Evolutionary conservation across 1,140 invertebrate species (phyloP), one percentile per base, ranked within the genome.

Genomic region (Philaenus spumarius): DNA sequence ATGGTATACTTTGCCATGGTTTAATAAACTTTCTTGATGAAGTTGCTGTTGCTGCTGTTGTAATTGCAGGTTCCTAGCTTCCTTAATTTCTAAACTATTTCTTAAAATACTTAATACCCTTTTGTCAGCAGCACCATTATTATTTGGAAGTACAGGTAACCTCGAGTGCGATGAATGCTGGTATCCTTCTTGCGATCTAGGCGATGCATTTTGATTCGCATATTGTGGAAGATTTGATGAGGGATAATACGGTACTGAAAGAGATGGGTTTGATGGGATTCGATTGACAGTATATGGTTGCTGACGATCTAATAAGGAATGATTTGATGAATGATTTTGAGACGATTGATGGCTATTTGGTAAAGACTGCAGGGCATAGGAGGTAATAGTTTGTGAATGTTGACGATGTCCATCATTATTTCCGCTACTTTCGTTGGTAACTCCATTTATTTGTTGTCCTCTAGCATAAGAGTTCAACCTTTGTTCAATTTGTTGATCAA

Each of bases 31-130:
- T 17, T 57, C 22, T 24, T 61, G 61, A 55, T 65, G 61, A 23
- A 53, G 56, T 7, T 57, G 59, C 43, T 69, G 66, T 35, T 58
- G 52, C 48, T 71, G 71, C 59, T 74, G 64, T 57, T 71, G 68
- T 64, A 76, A 76, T 58, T 75, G 65, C 22, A 69, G 69, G 51
- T 83, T 80, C 45, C 75, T 71, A 52, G 76, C 78, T 57, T 79
- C 81, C 68, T 83, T 85, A 30, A 78, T 82, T 71, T 87, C 84
- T 59, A 86, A 71, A 67, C 80, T 86, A 61, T 80, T 84, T 62
- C 84, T 75, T 39, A 87, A 66, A 55, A 86, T 77, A 65, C 79
- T 85, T 50, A 85, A 69, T 15, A 86, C 82, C 40, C 80, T 74
- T 68, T 85, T 85, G 66, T 86, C 79, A 19, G 81, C 82, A 15